Base-by-base conservation (phyloP, 1,140 invertebrate species). In the Agrilus planipennis region DNA sequence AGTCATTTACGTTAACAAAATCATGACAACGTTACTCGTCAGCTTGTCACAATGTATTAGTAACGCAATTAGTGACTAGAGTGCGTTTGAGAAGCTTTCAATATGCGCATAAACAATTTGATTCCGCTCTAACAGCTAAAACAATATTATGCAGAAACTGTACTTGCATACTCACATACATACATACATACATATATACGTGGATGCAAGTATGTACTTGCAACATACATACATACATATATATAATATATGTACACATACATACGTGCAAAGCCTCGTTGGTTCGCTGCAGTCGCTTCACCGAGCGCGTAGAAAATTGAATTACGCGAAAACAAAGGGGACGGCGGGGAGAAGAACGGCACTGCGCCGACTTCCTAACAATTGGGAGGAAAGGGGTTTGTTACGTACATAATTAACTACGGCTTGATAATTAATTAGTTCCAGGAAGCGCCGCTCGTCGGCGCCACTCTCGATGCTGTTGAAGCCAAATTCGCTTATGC, bases 361-460 rank as follows among this genome's bases (percentile, higher is more conserved):
- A 47, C 42, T 44, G 41, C 39, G 50, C n/a, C n/a, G n/a, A n/a
- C n/a, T 48, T 51, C 44, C 42, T 41, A 48, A 43, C 43, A 44
- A 40, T 30, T 25, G 27, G 17, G 10, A 11, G 36, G 42, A 32
- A 39, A 40, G 42, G 47, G 46, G 45, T 50, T 47, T 45, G 53
- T 52, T 54, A 54, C 49, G 52, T 35, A 44, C 49, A 52, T 58
- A 58, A 58, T 58, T 58, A 58, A 58, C 55, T 55, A 45, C 48
- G 52, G 52, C 53, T 58, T 52, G 55, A 58, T 55, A 55, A 58
- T 58, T 58, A 58, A 58, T 58, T 58, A 58, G 55, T 58, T 58
- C 50, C 53, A 55, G 54, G 51, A 49, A 52, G 52, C 48, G 41
- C 51, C 52, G 53, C 51, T 53, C 45, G 50, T 44, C 46, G 49